A percentile compares a stretch with the other conserved stretches of the same genome.
Conservation (phyloP, 2,797 vertebrate genomes). For the Hydrolagus colliei region DNA sequence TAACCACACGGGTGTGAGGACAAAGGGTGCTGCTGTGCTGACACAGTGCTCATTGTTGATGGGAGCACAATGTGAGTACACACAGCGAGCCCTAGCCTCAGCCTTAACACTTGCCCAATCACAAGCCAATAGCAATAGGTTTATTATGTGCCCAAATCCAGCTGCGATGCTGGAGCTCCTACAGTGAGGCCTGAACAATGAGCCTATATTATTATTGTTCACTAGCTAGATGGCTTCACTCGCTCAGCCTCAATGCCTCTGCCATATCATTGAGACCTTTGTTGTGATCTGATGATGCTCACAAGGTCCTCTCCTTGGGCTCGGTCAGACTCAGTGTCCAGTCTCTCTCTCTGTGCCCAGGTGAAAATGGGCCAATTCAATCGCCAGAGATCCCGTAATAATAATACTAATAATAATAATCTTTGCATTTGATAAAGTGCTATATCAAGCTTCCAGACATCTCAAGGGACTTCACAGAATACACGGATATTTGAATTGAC, state of each 20-base stretch:
- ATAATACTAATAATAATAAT: too few relatives aligned
- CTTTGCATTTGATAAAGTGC: too few relatives aligned
- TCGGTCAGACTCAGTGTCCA: too few relatives aligned
- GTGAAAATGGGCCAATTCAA: too few relatives aligned
- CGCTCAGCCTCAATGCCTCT: neutral
- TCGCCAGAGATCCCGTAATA: too few relatives aligned
- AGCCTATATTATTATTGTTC: slow-evolving; percentile 20
- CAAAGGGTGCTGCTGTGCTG: slow-evolving; percentile 12
- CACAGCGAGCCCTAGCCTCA: slow-evolving; percentile 18
- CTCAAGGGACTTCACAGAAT: too few relatives aligned
- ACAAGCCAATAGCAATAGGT: slow-evolving; percentile 29
- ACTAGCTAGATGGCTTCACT: neutral
- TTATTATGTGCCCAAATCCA: slow-evolving; percentile 19
- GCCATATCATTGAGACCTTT: slow-evolving; percentile 27
- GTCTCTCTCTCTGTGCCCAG: too few relatives aligned
- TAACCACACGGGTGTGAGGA: neutral
- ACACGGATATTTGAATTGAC: too few relatives aligned
- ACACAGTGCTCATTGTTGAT: slow-evolving; percentile 29
- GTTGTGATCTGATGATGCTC: neutral
- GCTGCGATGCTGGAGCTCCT: slow-evolving; percentile 27
- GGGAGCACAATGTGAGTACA: slow-evolving; percentile 27
- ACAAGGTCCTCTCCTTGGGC: too few relatives aligned
- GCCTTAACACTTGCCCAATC: slow-evolving; percentile 20
- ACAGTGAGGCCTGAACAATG: slow-evolving; percentile 25
- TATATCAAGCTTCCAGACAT: too few relatives aligned